A percentile compares a stretch with the other conserved stretches of the same genome.
Evolutionary conservation across 2,113 vertebrate species (phyloP).

Genomic region (Campylorhamphus procurvoides): DNA sequence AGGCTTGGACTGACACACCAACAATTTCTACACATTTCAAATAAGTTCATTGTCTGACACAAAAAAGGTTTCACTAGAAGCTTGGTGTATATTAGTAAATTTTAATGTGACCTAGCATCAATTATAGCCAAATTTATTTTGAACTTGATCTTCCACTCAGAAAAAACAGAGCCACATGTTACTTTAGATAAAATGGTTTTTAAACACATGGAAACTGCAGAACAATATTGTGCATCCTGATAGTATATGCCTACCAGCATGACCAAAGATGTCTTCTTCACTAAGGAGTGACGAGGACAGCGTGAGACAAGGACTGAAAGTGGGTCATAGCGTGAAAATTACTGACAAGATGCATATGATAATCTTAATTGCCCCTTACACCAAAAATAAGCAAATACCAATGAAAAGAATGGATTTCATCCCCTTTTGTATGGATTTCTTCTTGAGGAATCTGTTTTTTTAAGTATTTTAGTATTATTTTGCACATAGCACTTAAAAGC

Average conservation of each 20-base stretch:
- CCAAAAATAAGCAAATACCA: neutral
- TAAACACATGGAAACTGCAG: neutral
- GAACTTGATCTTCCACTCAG: neutral
- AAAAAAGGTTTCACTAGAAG: neutral
- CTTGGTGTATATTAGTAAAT: neutral
- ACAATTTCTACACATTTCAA: neutral
- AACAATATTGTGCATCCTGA: neutral
- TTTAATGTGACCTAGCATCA: neutral
- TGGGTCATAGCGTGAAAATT: neutral
- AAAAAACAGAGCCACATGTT: accelerated
- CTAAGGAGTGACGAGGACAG: neutral
- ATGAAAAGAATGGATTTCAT: neutral
- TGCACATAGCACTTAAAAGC: neutral
- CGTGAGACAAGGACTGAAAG: neutral
- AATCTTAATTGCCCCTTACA: neutral
- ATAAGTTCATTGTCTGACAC: neutral
- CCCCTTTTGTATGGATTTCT: neutral
- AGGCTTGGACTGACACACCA: neutral
- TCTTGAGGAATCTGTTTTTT: neutral
- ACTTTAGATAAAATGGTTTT: neutral
- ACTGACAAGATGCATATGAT: neutral
- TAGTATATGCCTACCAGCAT: neutral
- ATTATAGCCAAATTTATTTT: neutral
- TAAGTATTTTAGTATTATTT: neutral
- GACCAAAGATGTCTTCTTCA: neutral